Base-by-base conservation (phyloP, 1,140 invertebrate species). In the Trachelipus rathkii region DNA sequence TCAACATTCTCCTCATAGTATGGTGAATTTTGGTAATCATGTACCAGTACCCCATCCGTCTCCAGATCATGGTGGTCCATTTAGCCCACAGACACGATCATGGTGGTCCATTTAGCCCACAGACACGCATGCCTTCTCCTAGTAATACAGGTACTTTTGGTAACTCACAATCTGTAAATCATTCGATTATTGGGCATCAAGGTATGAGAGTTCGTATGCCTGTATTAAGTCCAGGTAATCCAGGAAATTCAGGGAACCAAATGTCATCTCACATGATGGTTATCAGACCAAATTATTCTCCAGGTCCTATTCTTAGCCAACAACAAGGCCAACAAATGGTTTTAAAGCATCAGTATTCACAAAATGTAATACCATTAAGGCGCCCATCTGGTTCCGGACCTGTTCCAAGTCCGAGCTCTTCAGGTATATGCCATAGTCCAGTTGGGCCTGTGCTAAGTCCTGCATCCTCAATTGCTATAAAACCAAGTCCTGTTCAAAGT, bases 1-100 rank as follows among this genome's bases (percentile, higher is more conserved):
- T 50, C 80, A 81, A 44, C 80, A 81, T 70, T 81, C 80, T 71
- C 80, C 80, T 10, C 80, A 81, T 77, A 72, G 71, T 15, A 81
- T 79, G 74, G 78, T 79, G 10, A n/a, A n/a, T n/a, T n/a, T n/a
- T n/a, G n/a, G n/a, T n/a, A n/a, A n/a, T n/a, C n/a, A n/a, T n/a
- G 78, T 79, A 23, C 80, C 80, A 53, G 76, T 67, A 23, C 78
- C 78, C n/a, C 75, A 78, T 50, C 72, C 72, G 8, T 77, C 77
- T n/a, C 78, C 80, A 24, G 80, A 75, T 75, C 76, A 75, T 70
- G 23, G 46, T 9, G 46, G 67, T 21, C 75, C 77, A 45, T 81
- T 78, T 67, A 81, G 80, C 53, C 80, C 80, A 15, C 80, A 81
- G 50, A 75, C 77, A 10, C 19, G 80, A 81, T 74, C 76, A 75